These are phyloP conservation scores for Fregata magnificens DNA, from an alignment of 2,113 vertebrate genomes.

Conservation along the genomic window DNA sequence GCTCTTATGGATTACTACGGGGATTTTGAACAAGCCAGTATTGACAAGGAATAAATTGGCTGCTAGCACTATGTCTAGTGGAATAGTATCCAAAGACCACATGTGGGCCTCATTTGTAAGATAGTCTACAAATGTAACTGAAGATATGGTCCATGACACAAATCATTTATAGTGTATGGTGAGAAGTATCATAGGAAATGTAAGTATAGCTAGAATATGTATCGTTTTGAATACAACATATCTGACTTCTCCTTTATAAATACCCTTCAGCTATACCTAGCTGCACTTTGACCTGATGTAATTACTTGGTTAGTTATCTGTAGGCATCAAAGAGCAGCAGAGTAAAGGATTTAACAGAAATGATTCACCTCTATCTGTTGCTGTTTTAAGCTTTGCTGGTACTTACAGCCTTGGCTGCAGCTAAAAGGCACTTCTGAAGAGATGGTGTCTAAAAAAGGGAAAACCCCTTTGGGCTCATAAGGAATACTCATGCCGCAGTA, in stretches of 20 bases:
- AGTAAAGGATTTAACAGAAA: not conserved
- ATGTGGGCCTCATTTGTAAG: not conserved
- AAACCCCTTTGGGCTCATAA: not conserved
- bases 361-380: not conserved
- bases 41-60: not conserved
- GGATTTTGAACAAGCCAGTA: not conserved
- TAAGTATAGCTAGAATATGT: not conserved
- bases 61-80: not conserved
- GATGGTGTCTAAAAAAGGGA: not conserved
- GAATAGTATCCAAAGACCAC: not conserved
- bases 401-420: not conserved
- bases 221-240: fast-evolving
- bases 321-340: not conserved
- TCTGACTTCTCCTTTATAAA: not conserved
- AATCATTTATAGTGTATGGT: fast-evolving
- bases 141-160: not conserved
- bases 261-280: not conserved
- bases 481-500: not conserved
- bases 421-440: not conserved
- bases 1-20: not conserved
- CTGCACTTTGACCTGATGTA: not conserved
- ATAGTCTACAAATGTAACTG: not conserved
- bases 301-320: not conserved
- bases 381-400: not conserved
- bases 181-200: not conserved